Conservation (phyloP, 2,888 invertebrate genomes). For the Orchestes rusci region DNA sequence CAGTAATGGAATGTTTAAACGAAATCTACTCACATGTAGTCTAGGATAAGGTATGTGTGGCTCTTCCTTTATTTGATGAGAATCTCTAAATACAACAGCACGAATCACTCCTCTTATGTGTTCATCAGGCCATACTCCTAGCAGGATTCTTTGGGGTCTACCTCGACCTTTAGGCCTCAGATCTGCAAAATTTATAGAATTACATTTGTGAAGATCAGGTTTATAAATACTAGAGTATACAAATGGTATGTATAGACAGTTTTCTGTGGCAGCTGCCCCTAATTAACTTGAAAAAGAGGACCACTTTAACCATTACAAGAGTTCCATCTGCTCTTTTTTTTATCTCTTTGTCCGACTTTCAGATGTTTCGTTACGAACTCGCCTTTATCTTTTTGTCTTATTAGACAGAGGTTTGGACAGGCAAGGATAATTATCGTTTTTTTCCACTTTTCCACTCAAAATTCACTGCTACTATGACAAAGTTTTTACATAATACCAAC, state of each 20-base stretch:
- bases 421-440: too few species aligned
- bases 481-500: too few species aligned
- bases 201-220: background rate
- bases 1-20: background rate
- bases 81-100: slow-evolving; percentile 86
- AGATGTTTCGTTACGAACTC: too few species aligned
- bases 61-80: slow-evolving; percentile 73
- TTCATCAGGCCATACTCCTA: slow-evolving; percentile 91
- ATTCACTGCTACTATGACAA: too few species aligned
- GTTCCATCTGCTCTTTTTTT: background rate
- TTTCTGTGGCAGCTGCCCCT: background rate
- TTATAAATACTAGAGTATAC: too few species aligned
- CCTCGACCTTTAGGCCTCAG: slow-evolving; percentile 87
- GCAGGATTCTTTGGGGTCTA: slow-evolving; percentile 79
- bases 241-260: too few species aligned
- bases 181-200: slow-evolving; percentile 52
- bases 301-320: background rate
- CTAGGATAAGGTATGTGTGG: slow-evolving; percentile 53
- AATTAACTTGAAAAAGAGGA: background rate
- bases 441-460: too few species aligned
- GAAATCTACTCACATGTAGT: slow-evolving; percentile 51
- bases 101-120: slow-evolving; percentile 89
- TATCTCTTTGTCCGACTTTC: too few species aligned
- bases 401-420: too few species aligned
- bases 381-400: too few species aligned